Evolutionary conservation across 2,113 vertebrate species (phyloP).

Genomic region (Hylia prasina): DNA sequence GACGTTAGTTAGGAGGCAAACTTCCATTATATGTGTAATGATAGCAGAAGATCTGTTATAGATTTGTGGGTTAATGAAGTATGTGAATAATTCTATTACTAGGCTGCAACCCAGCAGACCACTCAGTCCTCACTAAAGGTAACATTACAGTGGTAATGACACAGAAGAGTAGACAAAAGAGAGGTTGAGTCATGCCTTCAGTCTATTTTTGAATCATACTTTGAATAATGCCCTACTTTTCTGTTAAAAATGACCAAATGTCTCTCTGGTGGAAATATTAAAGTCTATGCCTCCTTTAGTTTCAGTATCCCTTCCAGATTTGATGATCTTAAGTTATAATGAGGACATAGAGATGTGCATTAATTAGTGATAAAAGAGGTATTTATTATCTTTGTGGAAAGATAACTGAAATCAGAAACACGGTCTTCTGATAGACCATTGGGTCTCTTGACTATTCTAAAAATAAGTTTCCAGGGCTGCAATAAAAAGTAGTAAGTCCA

Average conservation of each 20-base stretch:
- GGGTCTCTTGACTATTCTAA: background rate
- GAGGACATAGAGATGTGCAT: background rate
- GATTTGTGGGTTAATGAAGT: constrained; percentile 16
- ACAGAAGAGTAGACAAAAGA: background rate
- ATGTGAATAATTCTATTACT: background rate
- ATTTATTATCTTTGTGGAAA: background rate
- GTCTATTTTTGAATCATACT: background rate
- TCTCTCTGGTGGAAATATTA: background rate
- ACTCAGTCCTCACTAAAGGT: background rate
- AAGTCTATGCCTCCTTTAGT: background rate
- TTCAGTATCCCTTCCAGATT: background rate
- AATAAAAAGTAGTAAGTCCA: background rate
- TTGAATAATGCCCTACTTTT: background rate
- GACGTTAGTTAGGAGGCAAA: background rate
- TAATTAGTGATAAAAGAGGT: background rate
- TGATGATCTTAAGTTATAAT: background rate
- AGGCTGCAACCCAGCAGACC: background rate
- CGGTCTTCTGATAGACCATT: background rate
- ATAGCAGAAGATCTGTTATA: background rate
- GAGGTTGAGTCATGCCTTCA: background rate
- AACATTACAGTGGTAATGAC: background rate
- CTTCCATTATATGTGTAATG: background rate
- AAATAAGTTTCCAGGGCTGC: background rate
- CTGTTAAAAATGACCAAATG: background rate
- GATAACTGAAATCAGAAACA: background rate